phyloP scores from a whole-genome alignment of 2,113 vertebrate species.

The Delphinapterus leucas region DNA sequence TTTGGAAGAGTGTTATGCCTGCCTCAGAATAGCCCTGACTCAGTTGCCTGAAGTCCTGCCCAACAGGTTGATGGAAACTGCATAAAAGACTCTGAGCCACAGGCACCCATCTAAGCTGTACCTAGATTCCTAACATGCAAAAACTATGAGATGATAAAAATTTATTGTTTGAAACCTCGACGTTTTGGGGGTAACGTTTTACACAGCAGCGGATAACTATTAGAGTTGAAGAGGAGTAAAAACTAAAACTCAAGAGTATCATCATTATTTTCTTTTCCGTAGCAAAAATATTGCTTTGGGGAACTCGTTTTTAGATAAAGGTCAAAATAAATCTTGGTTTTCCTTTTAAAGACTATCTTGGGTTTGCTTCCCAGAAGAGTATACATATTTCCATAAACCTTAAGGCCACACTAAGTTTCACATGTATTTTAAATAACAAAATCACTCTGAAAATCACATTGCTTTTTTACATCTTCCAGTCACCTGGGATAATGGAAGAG shows the following conservation, averaged over 20 bases:
- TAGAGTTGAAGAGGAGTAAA: neutral
- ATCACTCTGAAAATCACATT: neutral
- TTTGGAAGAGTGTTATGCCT: neutral
- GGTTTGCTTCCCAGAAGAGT: conserved; percentile 34
- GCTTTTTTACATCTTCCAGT: conserved; percentile 37
- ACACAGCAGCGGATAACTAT: neutral
- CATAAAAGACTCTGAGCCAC: neutral
- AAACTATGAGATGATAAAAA: neutral
- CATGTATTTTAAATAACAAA: conserved; percentile 43
- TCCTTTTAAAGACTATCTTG: conserved; percentile 14
- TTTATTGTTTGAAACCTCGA: neutral
- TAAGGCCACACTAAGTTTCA: conserved; percentile 31
- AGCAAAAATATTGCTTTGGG: conserved; percentile 1
- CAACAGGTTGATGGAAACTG: neutral
- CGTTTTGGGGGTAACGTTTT: neutral
- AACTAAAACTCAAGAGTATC: neutral
- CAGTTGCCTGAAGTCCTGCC: neutral
- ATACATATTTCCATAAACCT: conserved; percentile 41
- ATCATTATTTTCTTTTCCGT: conserved; percentile 14
- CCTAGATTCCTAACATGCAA: neutral
- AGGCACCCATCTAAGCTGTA: neutral
- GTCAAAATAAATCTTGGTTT: conserved; percentile 46
- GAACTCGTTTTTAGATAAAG: conserved; percentile 46
- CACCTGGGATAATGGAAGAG: conserved; percentile 26
- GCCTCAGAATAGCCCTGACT: neutral